Base-by-base conservation (phyloP, 2,113 vertebrate genomes). In the Pteruthius melanotis region DNA sequence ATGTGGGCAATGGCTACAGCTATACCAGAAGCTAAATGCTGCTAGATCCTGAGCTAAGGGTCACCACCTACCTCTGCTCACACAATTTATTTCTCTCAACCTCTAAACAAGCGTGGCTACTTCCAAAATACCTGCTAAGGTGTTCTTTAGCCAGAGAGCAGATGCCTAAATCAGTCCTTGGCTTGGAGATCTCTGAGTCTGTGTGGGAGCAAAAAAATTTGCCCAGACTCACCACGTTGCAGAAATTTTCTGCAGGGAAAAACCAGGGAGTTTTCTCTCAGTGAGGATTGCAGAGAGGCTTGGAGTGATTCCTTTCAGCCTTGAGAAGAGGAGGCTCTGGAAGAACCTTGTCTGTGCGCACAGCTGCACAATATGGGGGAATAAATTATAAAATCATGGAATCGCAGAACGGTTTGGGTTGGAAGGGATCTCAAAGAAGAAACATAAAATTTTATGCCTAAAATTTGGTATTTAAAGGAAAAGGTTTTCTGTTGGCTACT, bases 21-120 rank as follows among this genome's bases (percentile, higher is more conserved):
- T 50, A 1, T 1, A 6, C 11, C 19, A 17, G 8, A 69, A 83
- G 11, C 5, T 15, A 33, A 87, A 63, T 0, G 0, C 15, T 50
- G 28, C 7, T 40, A 17, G 20, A 33, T 10, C 63, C 54, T 45
- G 31, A 76, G 24, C 11, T 37, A 37, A 11, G 40, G 68, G 33
- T 47, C 47, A 42, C 10, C 19, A 63, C 13, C 33, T 30, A 22
- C 23, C 23, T 83, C 64, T 44, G 21, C 68, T 11, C 44, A 66
- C 24, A 50, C 0, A 0, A 17, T 44, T 87, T 20, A n/a, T 50
- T 53, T 40, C 8, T 68, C 22, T 42, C 30, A n/a, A n/a, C 6
- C 12, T 63, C 47, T 23, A 60, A 66, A 75, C 7, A 17, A 52
- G 7, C 2, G n/a, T 42, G 22, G 12, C 7, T 74, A 7, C 14